These are phyloP conservation scores for Aspidapion aeneum DNA, from an alignment of 2,888 invertebrate species.

Conservation along the genomic window DNA sequence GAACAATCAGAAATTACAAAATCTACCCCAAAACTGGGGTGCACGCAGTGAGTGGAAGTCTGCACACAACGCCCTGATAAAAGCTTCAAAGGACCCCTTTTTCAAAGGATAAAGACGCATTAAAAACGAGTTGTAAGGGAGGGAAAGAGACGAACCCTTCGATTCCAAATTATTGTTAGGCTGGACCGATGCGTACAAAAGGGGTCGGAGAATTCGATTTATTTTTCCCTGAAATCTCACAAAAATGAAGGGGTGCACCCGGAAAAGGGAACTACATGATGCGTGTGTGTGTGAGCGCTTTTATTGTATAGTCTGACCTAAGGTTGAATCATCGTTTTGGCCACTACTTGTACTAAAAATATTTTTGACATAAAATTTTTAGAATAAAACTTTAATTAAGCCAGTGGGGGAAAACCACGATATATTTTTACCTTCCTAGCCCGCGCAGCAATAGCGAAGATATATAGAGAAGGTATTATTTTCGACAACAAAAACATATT, in stretches of 20 bases:
- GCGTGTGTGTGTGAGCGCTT: no score
- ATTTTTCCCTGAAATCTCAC: constrained; percentile 44
- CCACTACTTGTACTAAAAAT: no score
- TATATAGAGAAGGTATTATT: no score
- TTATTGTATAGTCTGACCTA: constrained; percentile 44
- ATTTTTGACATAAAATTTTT: no score
- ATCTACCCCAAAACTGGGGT: constrained; percentile 30
- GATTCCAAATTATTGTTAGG: constrained; percentile 19
- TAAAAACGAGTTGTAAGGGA: constrained; percentile 19
- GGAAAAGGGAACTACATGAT: constrained; percentile 45
- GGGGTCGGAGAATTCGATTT: background rate
- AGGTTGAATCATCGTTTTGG: constrained; percentile 26
- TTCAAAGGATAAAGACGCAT: constrained; percentile 27
- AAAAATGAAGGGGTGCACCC: constrained; percentile 44
- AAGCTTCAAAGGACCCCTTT: constrained; percentile 8
- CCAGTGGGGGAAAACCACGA: no score
- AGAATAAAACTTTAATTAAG: no score
- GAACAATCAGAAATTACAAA: constrained; percentile 29
- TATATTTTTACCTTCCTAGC: no score
- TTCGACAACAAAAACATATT: no score
- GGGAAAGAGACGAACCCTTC: constrained; percentile 22
- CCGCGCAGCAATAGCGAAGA: no score
- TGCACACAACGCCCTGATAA: background rate
- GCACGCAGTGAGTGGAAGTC: no score
- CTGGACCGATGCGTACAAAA: background rate